Conservation (phyloP, 1,140 invertebrate genomes). For the Drosophila kohkoa region DNA sequence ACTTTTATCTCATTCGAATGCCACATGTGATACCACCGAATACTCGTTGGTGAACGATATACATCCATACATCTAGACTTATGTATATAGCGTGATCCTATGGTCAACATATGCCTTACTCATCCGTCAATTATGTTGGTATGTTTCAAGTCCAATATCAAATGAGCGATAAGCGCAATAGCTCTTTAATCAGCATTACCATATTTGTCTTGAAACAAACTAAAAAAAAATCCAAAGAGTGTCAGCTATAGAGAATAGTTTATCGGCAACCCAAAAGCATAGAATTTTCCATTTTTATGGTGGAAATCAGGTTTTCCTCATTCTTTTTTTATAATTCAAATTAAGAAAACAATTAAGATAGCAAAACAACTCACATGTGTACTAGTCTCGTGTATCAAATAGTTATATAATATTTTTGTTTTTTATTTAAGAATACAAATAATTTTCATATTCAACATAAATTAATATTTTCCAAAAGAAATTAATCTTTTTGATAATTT, state of each 20-base stretch:
- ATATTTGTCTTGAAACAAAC: constrained; percentile 69
- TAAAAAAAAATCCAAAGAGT: constrained; percentile 37
- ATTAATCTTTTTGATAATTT: too few species aligned
- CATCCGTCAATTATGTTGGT: constrained; percentile 2
- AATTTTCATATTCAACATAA: too few species aligned
- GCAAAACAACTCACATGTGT: too few species aligned
- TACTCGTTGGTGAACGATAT: constrained; percentile 24
- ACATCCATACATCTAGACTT: neutral
- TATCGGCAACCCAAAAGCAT: too few species aligned
- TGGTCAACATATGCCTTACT: constrained; percentile 9
- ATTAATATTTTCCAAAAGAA: too few species aligned
- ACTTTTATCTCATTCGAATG: constrained; percentile 77
- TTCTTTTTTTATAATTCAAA: too few species aligned
- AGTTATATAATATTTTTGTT: too few species aligned
- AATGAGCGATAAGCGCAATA: constrained; percentile 72
- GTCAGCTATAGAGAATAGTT: constrained; percentile 25
- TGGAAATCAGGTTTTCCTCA: too few species aligned
- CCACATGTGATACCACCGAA: constrained; percentile 43
- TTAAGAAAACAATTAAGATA: too few species aligned
- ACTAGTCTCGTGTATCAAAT: too few species aligned
- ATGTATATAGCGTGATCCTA: neutral
- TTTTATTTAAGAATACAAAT: too few species aligned
- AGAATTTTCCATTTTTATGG: too few species aligned
- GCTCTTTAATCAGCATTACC: constrained; percentile 39
- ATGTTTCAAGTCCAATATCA: constrained; percentile 47